Conservation (phyloP, 2,113 vertebrate genomes). For the Megalops atlanticus region DNA sequence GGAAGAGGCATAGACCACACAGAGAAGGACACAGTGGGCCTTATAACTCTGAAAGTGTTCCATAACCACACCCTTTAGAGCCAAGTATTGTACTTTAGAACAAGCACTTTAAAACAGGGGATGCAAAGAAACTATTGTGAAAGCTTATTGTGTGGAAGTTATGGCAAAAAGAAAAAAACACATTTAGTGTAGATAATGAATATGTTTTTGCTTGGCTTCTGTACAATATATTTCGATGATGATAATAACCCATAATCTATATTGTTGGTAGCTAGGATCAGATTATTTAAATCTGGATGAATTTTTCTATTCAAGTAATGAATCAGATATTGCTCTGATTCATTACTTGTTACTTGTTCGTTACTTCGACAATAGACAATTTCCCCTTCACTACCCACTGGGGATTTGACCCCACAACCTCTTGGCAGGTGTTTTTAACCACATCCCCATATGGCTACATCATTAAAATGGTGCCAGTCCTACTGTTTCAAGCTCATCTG, state of each 20-base stretch:
- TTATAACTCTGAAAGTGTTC: not conserved
- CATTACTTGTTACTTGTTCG: no score
- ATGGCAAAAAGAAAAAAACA: no score
- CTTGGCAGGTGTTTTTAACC: not conserved
- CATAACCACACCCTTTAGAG: not conserved
- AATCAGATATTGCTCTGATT: not conserved
- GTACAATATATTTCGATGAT: not conserved
- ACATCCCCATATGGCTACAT: not conserved
- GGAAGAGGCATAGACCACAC: not conserved
- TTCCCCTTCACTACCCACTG: not conserved
- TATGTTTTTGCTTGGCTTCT: not conserved
- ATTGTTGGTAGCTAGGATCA: not conserved
- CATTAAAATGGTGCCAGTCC: not conserved
- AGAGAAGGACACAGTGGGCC: not conserved
- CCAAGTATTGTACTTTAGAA: not conserved
- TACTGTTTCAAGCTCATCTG: not conserved
- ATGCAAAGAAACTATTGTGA: not conserved
- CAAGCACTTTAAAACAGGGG: slow-evolving; percentile 2
- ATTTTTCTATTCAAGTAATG: not conserved
- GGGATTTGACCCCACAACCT: not conserved
- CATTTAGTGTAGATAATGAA: not conserved
- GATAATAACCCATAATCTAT: not conserved
- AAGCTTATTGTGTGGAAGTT: not conserved
- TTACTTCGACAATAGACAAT: not conserved
- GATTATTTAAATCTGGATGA: not conserved